These are phyloP conservation scores for Rugalucina vietnamica DNA, from an alignment of 2,888 invertebrate species.

Conservation along the genomic window DNA sequence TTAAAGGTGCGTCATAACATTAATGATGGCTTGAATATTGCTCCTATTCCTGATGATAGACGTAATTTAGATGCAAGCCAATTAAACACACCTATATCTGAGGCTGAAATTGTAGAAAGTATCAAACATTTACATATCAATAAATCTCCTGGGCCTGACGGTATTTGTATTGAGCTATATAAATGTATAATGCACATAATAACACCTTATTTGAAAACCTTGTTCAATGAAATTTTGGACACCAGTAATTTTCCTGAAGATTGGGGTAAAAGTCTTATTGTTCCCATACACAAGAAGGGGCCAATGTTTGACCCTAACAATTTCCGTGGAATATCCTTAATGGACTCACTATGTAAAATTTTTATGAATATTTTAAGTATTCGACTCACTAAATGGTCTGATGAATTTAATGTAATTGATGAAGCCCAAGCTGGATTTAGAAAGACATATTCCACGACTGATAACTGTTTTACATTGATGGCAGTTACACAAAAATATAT, in stretches of 20 bases:
- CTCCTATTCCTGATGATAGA: neutral
- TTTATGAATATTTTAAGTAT: neutral
- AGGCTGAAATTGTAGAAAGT: too few species aligned
- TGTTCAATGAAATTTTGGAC: conserved; percentile 23
- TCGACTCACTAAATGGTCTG: neutral
- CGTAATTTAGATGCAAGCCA: too few species aligned
- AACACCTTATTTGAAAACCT: neutral
- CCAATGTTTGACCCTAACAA: neutral
- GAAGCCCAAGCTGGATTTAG: neutral
- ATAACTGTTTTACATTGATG: neutral
- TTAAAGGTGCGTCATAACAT: neutral
- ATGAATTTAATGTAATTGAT: neutral
- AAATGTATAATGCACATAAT: too few species aligned
- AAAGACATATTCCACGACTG: neutral
- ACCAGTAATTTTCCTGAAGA: conserved; percentile 1
- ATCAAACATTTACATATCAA: too few species aligned
- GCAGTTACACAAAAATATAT: neutral
- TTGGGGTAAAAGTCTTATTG: neutral
- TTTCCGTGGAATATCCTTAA: neutral
- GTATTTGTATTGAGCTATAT: too few species aligned
- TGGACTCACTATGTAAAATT: neutral
- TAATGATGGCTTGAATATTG: neutral
- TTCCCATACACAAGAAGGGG: neutral
- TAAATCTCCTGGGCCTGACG: too few species aligned
- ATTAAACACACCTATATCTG: too few species aligned